Evolutionary conservation across 2,113 vertebrate species (phyloP).

Genomic region (Penelope pileata): DNA sequence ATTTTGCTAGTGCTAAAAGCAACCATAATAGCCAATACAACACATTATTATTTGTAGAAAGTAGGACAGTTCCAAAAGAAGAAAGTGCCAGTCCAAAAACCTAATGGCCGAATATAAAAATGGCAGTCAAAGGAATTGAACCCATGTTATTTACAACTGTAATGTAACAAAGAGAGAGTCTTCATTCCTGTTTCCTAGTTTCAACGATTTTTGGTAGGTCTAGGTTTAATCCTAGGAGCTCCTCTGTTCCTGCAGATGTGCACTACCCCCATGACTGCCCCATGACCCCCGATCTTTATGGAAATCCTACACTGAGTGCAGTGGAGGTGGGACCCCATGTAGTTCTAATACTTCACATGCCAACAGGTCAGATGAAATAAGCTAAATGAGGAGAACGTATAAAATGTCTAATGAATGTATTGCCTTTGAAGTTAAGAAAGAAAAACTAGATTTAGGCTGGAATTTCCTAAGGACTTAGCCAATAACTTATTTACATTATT

Average conservation of each 20-base stretch:
- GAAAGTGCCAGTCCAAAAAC: background rate
- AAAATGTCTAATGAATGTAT: background rate
- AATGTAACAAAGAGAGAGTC: background rate
- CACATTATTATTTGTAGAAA: background rate
- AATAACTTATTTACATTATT: background rate
- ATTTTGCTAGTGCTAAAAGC: background rate
- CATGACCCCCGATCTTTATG: no score
- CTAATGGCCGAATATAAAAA: background rate
- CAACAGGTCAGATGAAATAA: background rate
- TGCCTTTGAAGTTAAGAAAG: background rate
- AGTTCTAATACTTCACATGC: background rate
- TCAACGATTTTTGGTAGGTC: background rate
- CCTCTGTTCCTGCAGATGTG: background rate
- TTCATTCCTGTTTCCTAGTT: background rate
- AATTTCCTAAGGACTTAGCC: background rate
- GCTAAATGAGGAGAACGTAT: background rate
- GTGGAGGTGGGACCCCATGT: background rate
- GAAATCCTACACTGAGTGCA: accelerated
- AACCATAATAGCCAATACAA: background rate
- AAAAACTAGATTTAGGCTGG: background rate
- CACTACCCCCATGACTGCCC: accelerated
- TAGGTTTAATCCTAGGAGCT: background rate
- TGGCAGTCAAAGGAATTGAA: accelerated
- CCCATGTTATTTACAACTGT: background rate
- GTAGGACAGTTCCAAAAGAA: background rate